Percentiles rank a stretch among this genome's conserved stretches.
These are phyloP conservation scores for Salvelinus sp. DNA, from an alignment of 2,113 vertebrate species.

Conservation along the genomic window DNA sequence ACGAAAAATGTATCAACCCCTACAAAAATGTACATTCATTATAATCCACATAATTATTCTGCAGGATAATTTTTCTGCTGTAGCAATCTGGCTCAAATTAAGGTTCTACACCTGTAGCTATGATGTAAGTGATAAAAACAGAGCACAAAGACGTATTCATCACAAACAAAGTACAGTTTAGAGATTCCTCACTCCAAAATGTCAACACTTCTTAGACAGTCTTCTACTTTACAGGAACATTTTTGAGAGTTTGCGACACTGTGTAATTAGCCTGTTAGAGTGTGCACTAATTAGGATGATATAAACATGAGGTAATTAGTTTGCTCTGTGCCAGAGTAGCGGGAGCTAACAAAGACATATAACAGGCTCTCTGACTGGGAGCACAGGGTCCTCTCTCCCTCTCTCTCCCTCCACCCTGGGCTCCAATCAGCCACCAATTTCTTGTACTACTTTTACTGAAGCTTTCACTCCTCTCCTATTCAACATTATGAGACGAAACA, in stretches of 20 bases:
- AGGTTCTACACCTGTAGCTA: no score
- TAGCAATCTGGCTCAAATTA: no score
- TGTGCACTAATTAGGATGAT: constrained; percentile 56
- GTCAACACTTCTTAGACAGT: not conserved
- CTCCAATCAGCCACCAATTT: constrained; percentile 58
- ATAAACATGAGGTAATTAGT: constrained; percentile 66
- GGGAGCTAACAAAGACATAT: constrained; percentile 54
- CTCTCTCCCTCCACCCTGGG: constrained; percentile 40
- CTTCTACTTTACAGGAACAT: no score
- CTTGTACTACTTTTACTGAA: no score
- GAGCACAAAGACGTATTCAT: not conserved
- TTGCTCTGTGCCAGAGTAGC: constrained; percentile 49
- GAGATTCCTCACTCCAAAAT: not conserved
- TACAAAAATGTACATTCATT: no score
- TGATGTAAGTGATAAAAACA: no score
- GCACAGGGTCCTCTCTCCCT: constrained; percentile 29
- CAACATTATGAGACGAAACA: no score
- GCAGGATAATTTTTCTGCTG: no score
- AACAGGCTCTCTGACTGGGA: constrained; percentile 43
- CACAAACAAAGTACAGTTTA: not conserved
- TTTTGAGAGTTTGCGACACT: not conserved
- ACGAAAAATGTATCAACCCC: no score
- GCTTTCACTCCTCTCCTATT: no score
- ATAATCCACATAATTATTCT: no score
- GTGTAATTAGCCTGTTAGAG: constrained; percentile 57